Evolutionary conservation across 2,113 vertebrate species (phyloP), one percentile per base, ranked within the genome.

Genomic region (Zosterops pallidus): DNA sequence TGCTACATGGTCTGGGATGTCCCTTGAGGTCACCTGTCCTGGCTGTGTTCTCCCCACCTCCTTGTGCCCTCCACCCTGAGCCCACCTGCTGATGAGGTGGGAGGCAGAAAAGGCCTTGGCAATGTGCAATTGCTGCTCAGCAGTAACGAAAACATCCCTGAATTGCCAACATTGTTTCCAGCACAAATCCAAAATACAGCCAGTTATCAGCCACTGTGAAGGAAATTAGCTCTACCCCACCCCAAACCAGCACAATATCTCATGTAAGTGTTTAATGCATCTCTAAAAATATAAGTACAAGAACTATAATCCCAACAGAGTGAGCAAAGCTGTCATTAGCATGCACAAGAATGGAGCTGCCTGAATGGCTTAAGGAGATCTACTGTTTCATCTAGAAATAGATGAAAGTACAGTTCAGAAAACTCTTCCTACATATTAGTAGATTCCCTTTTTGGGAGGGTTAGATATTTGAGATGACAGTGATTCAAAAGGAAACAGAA

Each of bases 271-370:
- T 52, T 75, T 64, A 42, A 60, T 44, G 2, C 14, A 5, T 14
- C 78, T 67, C 47, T 60, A 47, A 82, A 91, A 82, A 26, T 28
- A 56, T 22, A 22, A 52, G 5, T 44, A 56, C 31, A 18, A 68
- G 20, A 68, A 6, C 6, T 35, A 4, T 33, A 50, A 74, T 5
- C 9, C 19, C 5, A 88, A 7, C 0, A 29, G 47, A 67, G 6
- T 35, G 29, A 88, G 77, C 13, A 79, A 74, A 83, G n/a, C 9
- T 39, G 4, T 71, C 22, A 12, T 26, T 81, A 37, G 26, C 14
- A 26, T n/a, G 52, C 17, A 33, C 5, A 57, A n/a, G n/a, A n/a
- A n/a, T n/a, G n/a, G n/a, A n/a, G n/a, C n/a, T n/a, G n/a, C n/a
- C n/a, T n/a, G n/a, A n/a, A 70, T 60, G n/a, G 26, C 14, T 86